Evolutionary conservation across 2,113 vertebrate species (phyloP), one percentile per base, ranked within the genome.

Genomic region (Amazona guildingii): DNA sequence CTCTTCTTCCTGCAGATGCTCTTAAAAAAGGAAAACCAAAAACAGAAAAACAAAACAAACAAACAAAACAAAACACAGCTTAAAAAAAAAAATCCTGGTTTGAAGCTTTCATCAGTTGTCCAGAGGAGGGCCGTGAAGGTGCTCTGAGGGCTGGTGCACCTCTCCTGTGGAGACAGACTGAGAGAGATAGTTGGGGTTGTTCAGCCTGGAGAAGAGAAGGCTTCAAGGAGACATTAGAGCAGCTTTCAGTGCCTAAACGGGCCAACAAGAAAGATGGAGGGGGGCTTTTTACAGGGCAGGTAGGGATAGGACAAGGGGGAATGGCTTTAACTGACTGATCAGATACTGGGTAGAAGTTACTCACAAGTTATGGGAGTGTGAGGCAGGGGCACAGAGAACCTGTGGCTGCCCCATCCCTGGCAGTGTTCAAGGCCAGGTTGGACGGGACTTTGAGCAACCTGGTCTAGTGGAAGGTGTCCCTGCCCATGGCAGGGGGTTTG

Each of bases 381-480:
- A 31, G 35, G 24, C 9, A 2, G 2, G 33, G 62, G 48, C 10
- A 2, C 2, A 23, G 62, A 63, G 25, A 0, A 28, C 46, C 35
- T 75, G 46, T 6, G 68, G 41, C 25, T 69, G 54, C 8, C 15
- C 54, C 62, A 69, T 48, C 48, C 76, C 61, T 76, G 69, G 23
- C 0, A 70, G 25, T 63, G 54, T 0, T 54, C 69, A 6, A 43
- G 41, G 29, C 17, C 31, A 24, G n/a, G n/a, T 0, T 91, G 88
- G 63, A 76, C 0, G 1, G 19, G 7, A 25, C 21, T 54, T 12
- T 62, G 46, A 54, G 25, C 61, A 27, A 0, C 20, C 46, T 20
- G 46, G 46, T 15, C 12, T 0, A 0, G 7, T 29, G 35, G 8
- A 0, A 55, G 5, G 4, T 41, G 39, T 37, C 6, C 25, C 14